Evolutionary conservation across 2,113 vertebrate species (phyloP), one percentile per base, ranked within the genome.

Genomic region (Anser brachyrhynchus): DNA sequence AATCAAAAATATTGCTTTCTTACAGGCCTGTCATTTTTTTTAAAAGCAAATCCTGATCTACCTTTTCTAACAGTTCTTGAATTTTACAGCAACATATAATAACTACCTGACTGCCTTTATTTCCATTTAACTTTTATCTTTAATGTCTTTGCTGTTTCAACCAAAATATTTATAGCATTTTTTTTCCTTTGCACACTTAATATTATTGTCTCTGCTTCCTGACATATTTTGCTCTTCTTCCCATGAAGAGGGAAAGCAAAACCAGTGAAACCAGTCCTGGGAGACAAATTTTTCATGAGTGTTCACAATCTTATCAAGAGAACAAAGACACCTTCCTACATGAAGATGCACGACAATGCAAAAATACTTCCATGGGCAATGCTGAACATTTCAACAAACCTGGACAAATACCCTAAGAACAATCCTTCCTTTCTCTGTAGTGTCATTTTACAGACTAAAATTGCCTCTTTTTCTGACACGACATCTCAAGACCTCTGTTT

Each of bases 21-120:
- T 85, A 62, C 85, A 92, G 94, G 91, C 93, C 93, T 90, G 81
- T 96, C 95, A 95, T 97, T 95, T 97, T 98, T 97, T 95, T 86
- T 21, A 95, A 97, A 98, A 98, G 97, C 97, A 98, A 98, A 97
- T 96, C 82, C 95, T 96, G 95, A 98, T 97, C 91, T 98, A 97
- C 97, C 97, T 97, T 98, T 98, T 98, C 96, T 97, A 97, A 93
- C 94, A 96, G 96, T 96, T 97, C 97, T 97, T 96, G 97, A 95
- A 96, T 98, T 98, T 97, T 98, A 98, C 97, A 97, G 97, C 97
- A 97, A 96, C 97, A 97, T 97, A 96, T 97, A 98, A 98, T 97
- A 98, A 98, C 97, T 97, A 97, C 97, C 96, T 98, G 97, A 98
- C 97, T 98, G 97, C 96, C 96, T 98, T 97, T 98, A 97, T 97